Percentiles rank a stretch among this genome's conserved stretches.
These are phyloP conservation scores for Myotis brandtii DNA, from an alignment of 2,113 vertebrate genomes.

Conservation along the genomic window DNA sequence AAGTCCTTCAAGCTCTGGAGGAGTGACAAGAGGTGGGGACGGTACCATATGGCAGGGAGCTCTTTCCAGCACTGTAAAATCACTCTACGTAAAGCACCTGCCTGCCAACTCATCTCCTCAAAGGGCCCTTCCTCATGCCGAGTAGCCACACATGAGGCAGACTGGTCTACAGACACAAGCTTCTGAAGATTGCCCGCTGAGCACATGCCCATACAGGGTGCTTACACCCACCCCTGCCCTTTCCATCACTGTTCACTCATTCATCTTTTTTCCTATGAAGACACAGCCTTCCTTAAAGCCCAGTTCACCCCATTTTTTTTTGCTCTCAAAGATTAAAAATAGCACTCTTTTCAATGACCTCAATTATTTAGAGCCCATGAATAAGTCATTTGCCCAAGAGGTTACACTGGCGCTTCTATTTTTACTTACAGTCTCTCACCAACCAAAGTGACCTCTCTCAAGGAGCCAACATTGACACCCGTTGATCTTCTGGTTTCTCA, in stretches of 20 bases:
- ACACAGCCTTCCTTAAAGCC: constrained; percentile 1
- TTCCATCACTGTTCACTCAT: not conserved
- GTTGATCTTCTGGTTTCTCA: constrained; percentile 36
- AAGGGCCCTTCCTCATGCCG: not conserved
- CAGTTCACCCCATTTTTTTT: constrained; percentile 53
- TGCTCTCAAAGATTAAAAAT: constrained; percentile 77
- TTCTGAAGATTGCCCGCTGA: not conserved
- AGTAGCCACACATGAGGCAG: not conserved
- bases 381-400: constrained; percentile 81
- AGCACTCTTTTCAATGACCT: constrained; percentile 73
- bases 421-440: constrained; percentile 78
- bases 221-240: not conserved
- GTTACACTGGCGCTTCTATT: constrained; percentile 71
- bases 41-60: not conserved
- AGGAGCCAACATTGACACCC: constrained; percentile 36
- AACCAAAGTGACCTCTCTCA: constrained; percentile 71
- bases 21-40: not conserved
- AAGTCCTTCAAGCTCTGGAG: not conserved
- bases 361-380: constrained; percentile 82
- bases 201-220: not conserved
- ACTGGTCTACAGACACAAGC: not conserved
- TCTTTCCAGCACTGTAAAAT: not conserved
- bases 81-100: not conserved
- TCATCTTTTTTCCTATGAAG: constrained; percentile 24
- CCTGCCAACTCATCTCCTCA: not conserved